These are phyloP conservation scores for Amblyornis subalaris DNA, from an alignment of 2,113 vertebrate genomes.

Conservation along the genomic window DNA sequence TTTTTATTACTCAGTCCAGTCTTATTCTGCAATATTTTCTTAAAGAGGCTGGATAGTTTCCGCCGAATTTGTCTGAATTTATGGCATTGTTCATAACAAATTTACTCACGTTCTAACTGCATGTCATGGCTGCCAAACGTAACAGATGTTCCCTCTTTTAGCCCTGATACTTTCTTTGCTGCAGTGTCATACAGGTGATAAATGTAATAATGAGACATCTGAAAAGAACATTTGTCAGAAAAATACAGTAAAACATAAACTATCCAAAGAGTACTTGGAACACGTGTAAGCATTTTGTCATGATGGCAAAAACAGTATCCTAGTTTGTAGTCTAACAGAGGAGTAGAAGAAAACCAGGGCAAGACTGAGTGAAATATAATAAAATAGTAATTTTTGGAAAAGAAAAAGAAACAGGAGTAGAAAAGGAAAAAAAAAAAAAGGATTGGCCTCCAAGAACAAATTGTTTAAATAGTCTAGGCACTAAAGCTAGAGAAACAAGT, in stretches of 20 bases:
- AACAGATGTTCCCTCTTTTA: background rate
- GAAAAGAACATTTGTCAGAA: background rate
- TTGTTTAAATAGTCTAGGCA: background rate
- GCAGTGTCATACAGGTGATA: background rate
- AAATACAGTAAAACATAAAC: background rate
- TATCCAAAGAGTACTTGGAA: background rate
- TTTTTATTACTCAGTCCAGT: background rate
- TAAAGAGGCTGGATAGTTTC: background rate
- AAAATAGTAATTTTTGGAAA: background rate
- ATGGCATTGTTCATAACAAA: background rate
- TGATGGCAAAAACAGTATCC: background rate
- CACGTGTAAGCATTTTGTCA: rapidly evolving
- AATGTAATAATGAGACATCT: background rate
- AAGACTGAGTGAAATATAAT: background rate
- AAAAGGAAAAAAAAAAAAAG: background rate
- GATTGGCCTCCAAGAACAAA: background rate
- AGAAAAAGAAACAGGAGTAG: background rate
- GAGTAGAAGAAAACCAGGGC: background rate
- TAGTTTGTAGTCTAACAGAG: background rate
- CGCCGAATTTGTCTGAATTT: background rate
- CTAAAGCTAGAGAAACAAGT: background rate
- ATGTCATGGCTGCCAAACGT: background rate
- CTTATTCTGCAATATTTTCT: background rate
- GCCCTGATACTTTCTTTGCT: background rate
- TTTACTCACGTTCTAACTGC: background rate